These are phyloP conservation scores for Pogonocherus hispidulus DNA, from an alignment of 2,888 invertebrate species.

Conservation along the genomic window DNA sequence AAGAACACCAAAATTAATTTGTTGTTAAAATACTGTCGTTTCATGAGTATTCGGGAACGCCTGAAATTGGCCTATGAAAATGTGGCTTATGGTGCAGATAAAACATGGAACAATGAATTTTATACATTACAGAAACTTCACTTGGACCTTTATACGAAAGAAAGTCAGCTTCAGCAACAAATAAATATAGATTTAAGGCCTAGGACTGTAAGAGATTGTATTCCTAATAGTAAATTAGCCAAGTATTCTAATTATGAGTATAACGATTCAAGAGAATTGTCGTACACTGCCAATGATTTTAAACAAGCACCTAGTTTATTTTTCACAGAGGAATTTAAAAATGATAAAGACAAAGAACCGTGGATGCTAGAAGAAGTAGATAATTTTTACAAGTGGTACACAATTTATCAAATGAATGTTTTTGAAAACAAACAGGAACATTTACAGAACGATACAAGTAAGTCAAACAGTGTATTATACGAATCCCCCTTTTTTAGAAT, in stretches of 20 bases:
- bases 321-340: conserved; percentile 39
- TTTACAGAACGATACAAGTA: conserved; percentile 27
- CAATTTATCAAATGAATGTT: conserved; percentile 28
- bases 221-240: conserved; percentile 76
- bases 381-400: conserved; percentile 57
- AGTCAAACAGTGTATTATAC: conserved; percentile 27
- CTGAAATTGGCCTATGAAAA: conserved; percentile 63
- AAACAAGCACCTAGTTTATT: conserved; percentile 38
- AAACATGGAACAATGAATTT: conserved; percentile 60
- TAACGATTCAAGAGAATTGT: conserved; percentile 68
- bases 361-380: conserved; percentile 75
- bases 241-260: conserved; percentile 70
- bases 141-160: conserved; percentile 59
- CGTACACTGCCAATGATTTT: conserved; percentile 61
- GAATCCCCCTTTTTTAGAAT: conserved; percentile 59
- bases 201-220: conserved; percentile 74
- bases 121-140: conserved; percentile 59
- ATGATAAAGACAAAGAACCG: conserved; percentile 69
- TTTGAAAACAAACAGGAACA: conserved; percentile 17
- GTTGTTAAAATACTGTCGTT: conserved; percentile 39
- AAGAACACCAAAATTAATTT: conserved; percentile 43
- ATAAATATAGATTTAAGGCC: conserved; percentile 59
- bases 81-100: conserved; percentile 62
- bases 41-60: conserved; percentile 58
- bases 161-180: conserved; percentile 43